Conservation (phyloP, 2,797 vertebrate genomes). For the Centroberyx gerrardi region DNA sequence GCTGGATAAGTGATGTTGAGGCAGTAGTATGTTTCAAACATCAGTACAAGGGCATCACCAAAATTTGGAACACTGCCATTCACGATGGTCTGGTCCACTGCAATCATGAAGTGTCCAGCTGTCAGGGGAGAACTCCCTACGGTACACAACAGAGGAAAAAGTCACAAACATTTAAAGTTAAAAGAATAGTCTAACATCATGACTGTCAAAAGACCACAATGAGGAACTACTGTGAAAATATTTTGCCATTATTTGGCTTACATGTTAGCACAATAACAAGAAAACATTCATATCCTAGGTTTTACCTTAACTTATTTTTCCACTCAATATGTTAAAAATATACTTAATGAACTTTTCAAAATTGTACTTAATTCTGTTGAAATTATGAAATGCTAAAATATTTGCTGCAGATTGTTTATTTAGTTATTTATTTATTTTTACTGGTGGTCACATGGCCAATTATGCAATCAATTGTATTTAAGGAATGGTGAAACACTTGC, state of each 20-base stretch:
- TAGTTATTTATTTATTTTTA: not conserved
- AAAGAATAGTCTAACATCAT: too few relatives aligned
- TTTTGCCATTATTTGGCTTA: conserved; percentile 1
- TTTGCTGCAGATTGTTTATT: not conserved
- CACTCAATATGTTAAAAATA: not conserved
- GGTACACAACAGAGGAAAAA: not conserved
- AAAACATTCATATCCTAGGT: too few relatives aligned
- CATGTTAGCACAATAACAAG: not conserved
- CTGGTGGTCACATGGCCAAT: conserved; percentile 6
- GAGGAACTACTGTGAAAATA: not conserved
- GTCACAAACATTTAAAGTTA: not conserved
- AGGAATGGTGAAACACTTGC: not conserved
- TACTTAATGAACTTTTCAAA: not conserved
- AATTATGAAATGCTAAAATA: not conserved
- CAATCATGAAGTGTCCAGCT: conserved; percentile 5
- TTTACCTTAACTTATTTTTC: too few relatives aligned
- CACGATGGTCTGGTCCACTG: conserved; percentile 12
- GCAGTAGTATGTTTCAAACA: conserved; percentile 20
- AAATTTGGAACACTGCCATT: not conserved
- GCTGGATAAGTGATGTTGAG: conserved; percentile 26
- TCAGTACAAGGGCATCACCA: conserved; percentile 9
- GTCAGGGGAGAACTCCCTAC: not conserved
- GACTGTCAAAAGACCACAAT: not conserved
- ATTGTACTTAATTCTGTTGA: too few relatives aligned
- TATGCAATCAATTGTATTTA: conserved; percentile 2